Conservation (phyloP, 1,140 invertebrate genomes). For the Drosophila ambigua region DNA sequence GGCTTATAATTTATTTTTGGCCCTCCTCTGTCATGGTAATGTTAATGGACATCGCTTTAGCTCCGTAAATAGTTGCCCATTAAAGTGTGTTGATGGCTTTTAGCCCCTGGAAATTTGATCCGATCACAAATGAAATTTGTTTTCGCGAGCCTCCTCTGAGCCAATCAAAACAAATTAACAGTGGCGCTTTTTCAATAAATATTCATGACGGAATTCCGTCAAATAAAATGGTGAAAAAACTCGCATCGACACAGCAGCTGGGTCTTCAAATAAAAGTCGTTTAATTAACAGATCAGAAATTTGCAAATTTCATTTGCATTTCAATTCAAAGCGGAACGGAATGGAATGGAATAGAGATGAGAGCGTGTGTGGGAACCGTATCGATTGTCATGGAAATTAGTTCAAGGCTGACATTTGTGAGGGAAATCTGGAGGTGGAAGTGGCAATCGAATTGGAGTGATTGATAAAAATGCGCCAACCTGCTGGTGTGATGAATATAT, state of each 20-base stretch:
- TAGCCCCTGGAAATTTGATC: conserved; percentile 51
- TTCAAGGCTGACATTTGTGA: conserved; percentile 20
- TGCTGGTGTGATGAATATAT: too few relatives aligned
- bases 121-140: conserved; percentile 25
- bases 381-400: conserved; percentile 10
- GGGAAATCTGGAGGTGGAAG: not conserved
- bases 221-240: conserved; percentile 26
- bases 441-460: not conserved
- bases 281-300: conserved; percentile 64
- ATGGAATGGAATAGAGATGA: conserved; percentile 12
- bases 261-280: conserved; percentile 20
- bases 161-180: conserved; percentile 70
- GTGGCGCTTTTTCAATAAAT: conserved; percentile 54
- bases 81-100: conserved; percentile 50
- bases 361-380: conserved; percentile 38
- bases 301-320: conserved; percentile 61
- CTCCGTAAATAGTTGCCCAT: conserved; percentile 43
- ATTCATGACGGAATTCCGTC: conserved; percentile 69
- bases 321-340: conserved; percentile 8
- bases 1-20: conserved; percentile 23
- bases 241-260: conserved; percentile 8
- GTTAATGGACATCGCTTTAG: conserved; percentile 51
- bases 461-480: too few relatives aligned
- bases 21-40: conserved; percentile 45
- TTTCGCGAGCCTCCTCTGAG: conserved; percentile 49